Base-by-base conservation (phyloP, 2,113 vertebrate genomes). In the Poeciliopsis prolifica region DNA sequence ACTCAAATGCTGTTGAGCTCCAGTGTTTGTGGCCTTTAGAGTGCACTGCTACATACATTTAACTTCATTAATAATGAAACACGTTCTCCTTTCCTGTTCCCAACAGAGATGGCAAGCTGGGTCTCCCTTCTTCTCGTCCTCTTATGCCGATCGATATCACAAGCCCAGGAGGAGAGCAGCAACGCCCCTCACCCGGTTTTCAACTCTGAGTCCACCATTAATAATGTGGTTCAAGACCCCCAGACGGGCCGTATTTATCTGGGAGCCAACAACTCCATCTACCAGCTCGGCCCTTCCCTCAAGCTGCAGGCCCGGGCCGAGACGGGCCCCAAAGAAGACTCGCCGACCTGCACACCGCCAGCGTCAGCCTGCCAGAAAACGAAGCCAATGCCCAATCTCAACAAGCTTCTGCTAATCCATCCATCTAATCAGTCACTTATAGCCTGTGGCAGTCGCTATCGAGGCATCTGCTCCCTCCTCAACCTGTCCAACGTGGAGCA, bases 401-500 rank as follows among this genome's bases (percentile, higher is more conserved):
- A 98, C 94, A 97, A 99, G 73, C 93, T 99, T 9, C 92, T 99
- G 79, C 86, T 99, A 84, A 92, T 98, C 4, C 95, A 99, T 33
- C 83, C 87, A 0, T 86, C 70, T 0, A 93, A 94, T 5, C 81
- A 87, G 51, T 93, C 95, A 8, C 90, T 97, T 51, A 91, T 99
- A 0, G 95, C 96, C 54, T 99, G 98, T 0, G 98, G 98, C 60
- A 99, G 96, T 90, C 93, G 98, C 33, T 97, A 96, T 84, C 93
- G 96, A 29, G 97, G 98, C 80, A 97, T 98, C 85, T 99, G 97
- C 65, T 95, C 97, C 37, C 94, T 98, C 74, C 94, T 93, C 0
- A 91, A 95, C 61, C 91, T 98, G n/a, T 91, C 92, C 77, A 94
- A 97, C n/a, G 93, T 99, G 79, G 94, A 93, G 0, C 68, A 87